Conservation (phyloP, 2,888 invertebrate species). For the Nomada flava region DNA sequence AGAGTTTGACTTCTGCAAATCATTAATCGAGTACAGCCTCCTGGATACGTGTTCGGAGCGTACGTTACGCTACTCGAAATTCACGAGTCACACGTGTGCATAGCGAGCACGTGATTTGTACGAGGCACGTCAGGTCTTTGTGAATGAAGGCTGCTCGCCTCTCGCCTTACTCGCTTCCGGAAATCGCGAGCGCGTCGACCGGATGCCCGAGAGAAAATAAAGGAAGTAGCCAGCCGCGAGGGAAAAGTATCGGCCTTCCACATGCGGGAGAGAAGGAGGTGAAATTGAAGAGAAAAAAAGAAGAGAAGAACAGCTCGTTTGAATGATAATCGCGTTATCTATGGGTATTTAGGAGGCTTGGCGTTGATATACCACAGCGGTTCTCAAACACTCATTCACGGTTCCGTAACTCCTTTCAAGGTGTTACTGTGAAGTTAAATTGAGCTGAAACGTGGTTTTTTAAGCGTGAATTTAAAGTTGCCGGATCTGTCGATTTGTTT, state of each 20-base stretch:
- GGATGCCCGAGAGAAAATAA: slow-evolving; percentile 71
- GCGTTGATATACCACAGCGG: slow-evolving; percentile 1
- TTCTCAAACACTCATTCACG: slow-evolving; percentile 13
- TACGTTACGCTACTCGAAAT: slow-evolving; percentile 43
- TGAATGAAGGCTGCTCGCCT: slow-evolving; percentile 54
- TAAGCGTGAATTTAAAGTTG: background rate
- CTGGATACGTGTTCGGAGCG: background rate
- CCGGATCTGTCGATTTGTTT: background rate
- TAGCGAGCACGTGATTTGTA: slow-evolving; percentile 59
- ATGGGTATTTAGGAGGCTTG: slow-evolving; percentile 4
- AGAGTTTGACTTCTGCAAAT: too few relatives aligned
- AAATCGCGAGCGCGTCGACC: slow-evolving; percentile 67
- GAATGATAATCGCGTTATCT: slow-evolving; percentile 42
- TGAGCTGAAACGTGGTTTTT: background rate
- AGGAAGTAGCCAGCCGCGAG: slow-evolving; percentile 68
- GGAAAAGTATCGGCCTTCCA: slow-evolving; percentile 57
- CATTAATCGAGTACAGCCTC: background rate
- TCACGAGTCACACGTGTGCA: slow-evolving; percentile 50
- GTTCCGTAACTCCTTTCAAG: background rate
- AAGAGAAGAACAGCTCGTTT: background rate
- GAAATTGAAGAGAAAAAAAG: background rate
- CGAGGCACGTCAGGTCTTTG: slow-evolving; percentile 42
- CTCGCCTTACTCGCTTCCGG: slow-evolving; percentile 67
- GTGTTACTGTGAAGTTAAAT: background rate
- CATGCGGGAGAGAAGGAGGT: background rate